Base-by-base conservation (phyloP, 2,888 invertebrate species). In the Mythimna vitellina region DNA sequence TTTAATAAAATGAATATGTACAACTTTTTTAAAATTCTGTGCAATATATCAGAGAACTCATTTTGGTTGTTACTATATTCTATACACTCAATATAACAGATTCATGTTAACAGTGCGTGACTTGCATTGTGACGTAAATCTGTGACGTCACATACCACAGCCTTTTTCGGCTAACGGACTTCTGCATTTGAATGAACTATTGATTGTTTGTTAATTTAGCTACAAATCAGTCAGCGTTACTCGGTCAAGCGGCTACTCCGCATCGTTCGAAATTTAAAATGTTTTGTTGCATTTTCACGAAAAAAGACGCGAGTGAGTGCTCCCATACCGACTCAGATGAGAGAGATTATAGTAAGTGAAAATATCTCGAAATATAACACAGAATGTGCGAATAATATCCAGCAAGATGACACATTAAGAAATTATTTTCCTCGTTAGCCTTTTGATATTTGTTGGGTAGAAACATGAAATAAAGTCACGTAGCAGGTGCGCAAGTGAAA, bases 161-260 rank as follows among this genome's bases (percentile, higher is more conserved):
- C 85, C 81, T 76, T 73, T 73, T 82, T 81, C 22, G 69, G 72
- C 54, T 60, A 69, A 75, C 71, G 65, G 79, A 79, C 82, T 84
- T 84, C 81, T 84, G 86, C 79, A 89, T 89, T 83, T 70, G 86
- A 89, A 89, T 87, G 81, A 81, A 49, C 56, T 86, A 86, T 86
- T 87, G 86, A 90, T 90, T 90, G 90, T 89, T 88, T 89, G 87
- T 89, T 89, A 89, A 90, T 90, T 79, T 81, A 64, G 22, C 64
- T 71, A 68, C 61, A 70, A 66, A 77, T 76, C 81, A 78, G 81
- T 82, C 46, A 22, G 71, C 73, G 56, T 65, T 61, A 76, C 70
- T 71, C 65, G 32, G 62, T 67, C 73, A 57, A 56, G 60, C 60
- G 56, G 65, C 25, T 67, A 64, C 61, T 70, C 10, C 60, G 63